phyloP scores from a whole-genome alignment of 2,797 vertebrate genomes.

The Glyptemys insculpta region DNA sequence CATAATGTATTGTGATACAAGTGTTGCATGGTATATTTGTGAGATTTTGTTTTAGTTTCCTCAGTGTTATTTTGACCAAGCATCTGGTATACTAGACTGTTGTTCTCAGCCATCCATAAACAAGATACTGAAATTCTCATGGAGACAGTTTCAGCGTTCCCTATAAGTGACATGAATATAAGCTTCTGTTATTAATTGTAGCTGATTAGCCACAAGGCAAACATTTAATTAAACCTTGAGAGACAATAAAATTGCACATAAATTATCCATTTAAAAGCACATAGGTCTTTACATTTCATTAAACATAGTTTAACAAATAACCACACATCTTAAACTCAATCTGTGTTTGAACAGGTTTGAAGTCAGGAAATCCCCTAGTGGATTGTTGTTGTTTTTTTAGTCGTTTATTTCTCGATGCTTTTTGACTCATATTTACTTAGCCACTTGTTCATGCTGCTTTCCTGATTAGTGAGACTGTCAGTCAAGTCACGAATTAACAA shows the following conservation, averaged over 20 bases:
- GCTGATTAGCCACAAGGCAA: slow-evolving; percentile 84
- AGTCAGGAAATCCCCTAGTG: slow-evolving; percentile 62
- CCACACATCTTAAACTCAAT: slow-evolving; percentile 64
- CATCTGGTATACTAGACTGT: not conserved
- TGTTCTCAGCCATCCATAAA: slow-evolving; percentile 22
- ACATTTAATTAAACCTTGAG: slow-evolving; percentile 86
- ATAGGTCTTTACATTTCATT: slow-evolving; percentile 82
- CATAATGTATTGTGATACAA: not conserved
- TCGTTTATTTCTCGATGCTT: slow-evolving; percentile 63
- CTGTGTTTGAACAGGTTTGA: slow-evolving; percentile 71
- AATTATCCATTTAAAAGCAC: slow-evolving; percentile 84
- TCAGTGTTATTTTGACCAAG: not conserved
- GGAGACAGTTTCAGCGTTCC: slow-evolving; percentile 64
- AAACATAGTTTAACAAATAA: slow-evolving; percentile 80
- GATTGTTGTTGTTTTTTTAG: slow-evolving; percentile 37
- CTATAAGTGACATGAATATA: slow-evolving; percentile 64
- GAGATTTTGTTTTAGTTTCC: not conserved
- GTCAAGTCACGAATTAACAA: slow-evolving; percentile 55
- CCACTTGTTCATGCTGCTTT: slow-evolving; percentile 56
- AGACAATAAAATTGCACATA: slow-evolving; percentile 82
- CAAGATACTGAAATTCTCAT: slow-evolving; percentile 46
- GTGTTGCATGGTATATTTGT: not conserved
- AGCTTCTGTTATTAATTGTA: slow-evolving; percentile 82
- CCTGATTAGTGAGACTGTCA: slow-evolving; percentile 58
- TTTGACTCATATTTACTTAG: slow-evolving; percentile 77